Evolutionary conservation across 92 coral and sea anemone species (phyloP), one percentile per base, ranked within the genome.

Genomic region (Porites evermanni): DNA sequence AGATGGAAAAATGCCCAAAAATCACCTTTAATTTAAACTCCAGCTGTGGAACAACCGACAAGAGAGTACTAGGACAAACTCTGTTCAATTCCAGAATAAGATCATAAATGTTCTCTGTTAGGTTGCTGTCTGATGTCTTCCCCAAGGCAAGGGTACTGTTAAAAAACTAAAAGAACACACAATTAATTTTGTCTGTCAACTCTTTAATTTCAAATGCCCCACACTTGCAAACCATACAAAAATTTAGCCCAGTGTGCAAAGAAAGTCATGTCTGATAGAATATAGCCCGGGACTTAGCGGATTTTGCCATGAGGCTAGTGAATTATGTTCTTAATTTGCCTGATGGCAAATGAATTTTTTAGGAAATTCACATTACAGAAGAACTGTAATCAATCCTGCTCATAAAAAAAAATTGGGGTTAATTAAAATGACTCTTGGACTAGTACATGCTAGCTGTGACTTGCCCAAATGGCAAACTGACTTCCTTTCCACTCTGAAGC

Each of bases 21-120:
- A 80, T 85, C 74, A 97, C 99, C 99, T 97, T 97, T 11, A 95
- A 74, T 88, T 97, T 97, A 75, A 90, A 95, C 77, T 97, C 99
- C 82, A 97, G 83, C 91, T 97, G 99, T 13, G 99, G 99, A 60
- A 95, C 86, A 8, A 97, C 98, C 2, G 99, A 91, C 76, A 97
- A 84, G 54, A 97, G 92, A 13, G 94, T 92, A 21, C 87, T 82
- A 47, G 94, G 88, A 54, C 93, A 90, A 67, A 93, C 87, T 84
- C 93, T 88, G 94, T 95, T 92, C 72, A 97, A 79, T 79, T 97
- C 98, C 83, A 91, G 84, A 67, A 97, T 92, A 64, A 97, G 86
- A 29, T 97, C 97, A 86, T 94, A 95, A 52, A 95, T 90, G 32
- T 89, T 83, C 29, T 95, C 94, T 32, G 89, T 83, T 53, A 97